Conservation (phyloP, 2,888 invertebrate genomes). For the Neocrepidodera transversa region DNA sequence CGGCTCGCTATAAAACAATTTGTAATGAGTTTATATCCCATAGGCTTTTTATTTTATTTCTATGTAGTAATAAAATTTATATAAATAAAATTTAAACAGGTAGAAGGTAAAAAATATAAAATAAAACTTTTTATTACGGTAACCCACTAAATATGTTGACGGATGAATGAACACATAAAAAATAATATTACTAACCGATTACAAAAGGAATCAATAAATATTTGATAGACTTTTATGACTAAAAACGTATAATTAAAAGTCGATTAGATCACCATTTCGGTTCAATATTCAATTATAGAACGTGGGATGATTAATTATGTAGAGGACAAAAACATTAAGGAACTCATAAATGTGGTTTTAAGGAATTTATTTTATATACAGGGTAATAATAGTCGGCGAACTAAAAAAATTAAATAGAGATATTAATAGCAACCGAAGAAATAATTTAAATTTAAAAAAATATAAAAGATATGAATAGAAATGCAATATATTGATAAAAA, state of each 20-base stretch:
- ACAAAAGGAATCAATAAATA: slow-evolving; percentile 3
- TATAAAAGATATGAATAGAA: too few relatives aligned
- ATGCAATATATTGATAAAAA: too few relatives aligned
- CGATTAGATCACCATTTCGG: slow-evolving; percentile 10
- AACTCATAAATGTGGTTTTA: not conserved
- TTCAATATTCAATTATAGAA: slow-evolving; percentile 19
- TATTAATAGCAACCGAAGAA: too few relatives aligned
- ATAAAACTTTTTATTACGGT: slow-evolving; percentile 8
- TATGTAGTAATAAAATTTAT: not conserved
- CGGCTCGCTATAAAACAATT: too few relatives aligned
- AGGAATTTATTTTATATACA: too few relatives aligned
- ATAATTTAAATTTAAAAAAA: too few relatives aligned
- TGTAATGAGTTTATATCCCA: too few relatives aligned
- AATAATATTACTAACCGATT: slow-evolving; percentile 8
- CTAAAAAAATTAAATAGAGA: too few relatives aligned
- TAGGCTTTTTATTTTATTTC: not conserved
- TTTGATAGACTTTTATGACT: slow-evolving; percentile 18
- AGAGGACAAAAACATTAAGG: not conserved
- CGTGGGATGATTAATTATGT: slow-evolving; percentile 15
- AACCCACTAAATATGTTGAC: slow-evolving; percentile 19
- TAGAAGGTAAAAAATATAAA: not conserved
- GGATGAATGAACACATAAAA: slow-evolving; percentile 13
- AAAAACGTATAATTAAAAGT: slow-evolving; percentile 19
- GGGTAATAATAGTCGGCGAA: too few relatives aligned
- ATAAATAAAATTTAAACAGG: slow-evolving; percentile 10